Conservation (phyloP, 2,888 invertebrate genomes). For the Clusia tigrina region DNA sequence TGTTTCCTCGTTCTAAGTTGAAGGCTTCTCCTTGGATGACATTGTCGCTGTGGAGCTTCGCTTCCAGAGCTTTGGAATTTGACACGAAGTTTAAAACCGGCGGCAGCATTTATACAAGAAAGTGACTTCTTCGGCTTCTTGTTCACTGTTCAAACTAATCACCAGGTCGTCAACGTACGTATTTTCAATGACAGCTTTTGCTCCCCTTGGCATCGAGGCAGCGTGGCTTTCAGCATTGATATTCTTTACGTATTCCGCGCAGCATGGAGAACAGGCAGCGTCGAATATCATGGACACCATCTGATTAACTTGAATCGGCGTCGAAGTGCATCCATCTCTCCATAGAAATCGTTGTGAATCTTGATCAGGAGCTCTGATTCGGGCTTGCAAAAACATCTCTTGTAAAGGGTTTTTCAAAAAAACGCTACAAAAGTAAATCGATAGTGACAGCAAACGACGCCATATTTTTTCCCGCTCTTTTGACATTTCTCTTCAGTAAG, state of each 20-base stretch:
- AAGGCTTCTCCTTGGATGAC: background rate
- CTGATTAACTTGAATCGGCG: slow-evolving; percentile 13
- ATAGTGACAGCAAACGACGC: no score
- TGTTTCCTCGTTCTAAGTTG: background rate
- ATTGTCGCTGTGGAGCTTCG: slow-evolving; percentile 1
- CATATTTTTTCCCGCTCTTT: no score
- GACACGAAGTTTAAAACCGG: slow-evolving; percentile 36
- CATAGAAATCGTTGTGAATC: slow-evolving; percentile 39
- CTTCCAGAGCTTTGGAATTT: background rate
- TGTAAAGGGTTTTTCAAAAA: no score
- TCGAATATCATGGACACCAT: slow-evolving; percentile 33
- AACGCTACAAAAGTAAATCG: no score
- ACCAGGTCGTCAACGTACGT: slow-evolving; percentile 37
- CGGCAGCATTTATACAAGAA: no score
- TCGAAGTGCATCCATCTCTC: slow-evolving; percentile 15
- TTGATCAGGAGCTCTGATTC: slow-evolving; percentile 42
- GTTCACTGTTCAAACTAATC: slow-evolving; percentile 40
- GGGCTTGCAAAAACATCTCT: slow-evolving; percentile 53
- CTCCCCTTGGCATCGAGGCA: slow-evolving; percentile 29
- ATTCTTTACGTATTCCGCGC: slow-evolving; percentile 47
- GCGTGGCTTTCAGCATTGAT: slow-evolving; percentile 37
- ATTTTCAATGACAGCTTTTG: slow-evolving; percentile 30
- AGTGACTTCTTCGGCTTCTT: slow-evolving; percentile 46
- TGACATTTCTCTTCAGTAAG: no score
- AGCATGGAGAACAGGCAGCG: slow-evolving; percentile 40